Conservation (phyloP, 2,797 vertebrate species). For the Lithobates sylvaticus region DNA sequence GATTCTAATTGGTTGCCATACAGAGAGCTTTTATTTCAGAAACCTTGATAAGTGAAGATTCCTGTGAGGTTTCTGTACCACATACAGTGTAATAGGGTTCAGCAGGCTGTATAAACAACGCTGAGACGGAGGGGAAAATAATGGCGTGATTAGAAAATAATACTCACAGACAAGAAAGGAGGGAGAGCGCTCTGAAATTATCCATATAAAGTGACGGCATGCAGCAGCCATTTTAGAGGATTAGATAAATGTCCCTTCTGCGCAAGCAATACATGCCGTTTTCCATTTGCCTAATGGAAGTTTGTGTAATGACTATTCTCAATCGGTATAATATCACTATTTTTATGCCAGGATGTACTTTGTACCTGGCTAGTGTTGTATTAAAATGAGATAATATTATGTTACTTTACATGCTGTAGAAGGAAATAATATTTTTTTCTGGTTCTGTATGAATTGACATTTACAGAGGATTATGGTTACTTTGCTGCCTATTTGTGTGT, state of each 20-base stretch:
- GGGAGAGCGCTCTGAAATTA: background rate
- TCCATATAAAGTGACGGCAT: background rate
- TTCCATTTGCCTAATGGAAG: conserved; percentile 60
- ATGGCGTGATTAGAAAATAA: conserved; percentile 10
- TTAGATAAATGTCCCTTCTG: conserved; percentile 45
- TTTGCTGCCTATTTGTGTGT: conserved; percentile 15
- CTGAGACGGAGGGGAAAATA: background rate
- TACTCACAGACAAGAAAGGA: background rate
- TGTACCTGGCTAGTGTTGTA: conserved; percentile 14
- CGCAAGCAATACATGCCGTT: conserved; percentile 17
- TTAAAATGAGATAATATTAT: conserved; percentile 41
- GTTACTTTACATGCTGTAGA: conserved; percentile 51
- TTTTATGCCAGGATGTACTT: conserved; percentile 8
- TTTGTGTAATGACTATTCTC: conserved; percentile 44
- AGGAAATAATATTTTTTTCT: conserved; percentile 16
- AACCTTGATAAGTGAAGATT: too few species aligned
- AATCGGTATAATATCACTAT: conserved; percentile 44
- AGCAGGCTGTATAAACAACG: conserved; percentile 28
- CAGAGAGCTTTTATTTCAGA: too few species aligned
- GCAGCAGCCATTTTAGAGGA: conserved; percentile 20
- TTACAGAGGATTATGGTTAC: background rate
- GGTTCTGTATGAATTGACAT: background rate
- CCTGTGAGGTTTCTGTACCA: too few species aligned
- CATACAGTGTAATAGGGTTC: background rate
- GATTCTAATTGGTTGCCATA: too few species aligned